Evolutionary conservation across 2,888 invertebrate species (phyloP).

Genomic region (Phrixothrix hirtus): DNA sequence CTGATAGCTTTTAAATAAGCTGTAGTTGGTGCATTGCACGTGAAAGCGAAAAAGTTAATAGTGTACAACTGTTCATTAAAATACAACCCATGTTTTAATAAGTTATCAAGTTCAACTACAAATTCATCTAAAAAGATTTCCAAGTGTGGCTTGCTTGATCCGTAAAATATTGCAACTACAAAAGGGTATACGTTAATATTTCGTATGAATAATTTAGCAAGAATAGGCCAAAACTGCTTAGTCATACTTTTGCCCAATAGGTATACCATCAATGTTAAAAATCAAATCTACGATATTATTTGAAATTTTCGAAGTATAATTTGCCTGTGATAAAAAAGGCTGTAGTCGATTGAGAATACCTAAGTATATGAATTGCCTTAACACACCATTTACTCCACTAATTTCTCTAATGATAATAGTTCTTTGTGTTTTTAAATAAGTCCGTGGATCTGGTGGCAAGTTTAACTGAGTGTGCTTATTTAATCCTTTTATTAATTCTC

Average conservation of each 20-base stretch:
- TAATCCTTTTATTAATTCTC: background rate
- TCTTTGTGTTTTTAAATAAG: background rate
- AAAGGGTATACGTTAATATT: too few species aligned
- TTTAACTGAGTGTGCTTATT: background rate
- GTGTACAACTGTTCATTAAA: background rate
- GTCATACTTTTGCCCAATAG: too few species aligned
- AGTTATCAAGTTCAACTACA: background rate
- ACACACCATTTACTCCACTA: background rate
- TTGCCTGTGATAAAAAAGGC: too few species aligned
- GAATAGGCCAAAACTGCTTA: too few species aligned
- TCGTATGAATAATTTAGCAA: too few species aligned
- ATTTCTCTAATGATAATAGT: background rate
- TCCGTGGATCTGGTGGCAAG: conserved; percentile 1
- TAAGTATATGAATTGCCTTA: background rate
- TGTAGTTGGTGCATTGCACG: conserved; percentile 1
- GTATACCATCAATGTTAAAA: too few species aligned
- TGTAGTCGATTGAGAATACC: background rate
- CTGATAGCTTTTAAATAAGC: conserved; percentile 1
- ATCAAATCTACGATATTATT: too few species aligned
- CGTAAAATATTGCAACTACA: too few species aligned
- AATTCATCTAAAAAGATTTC: too few species aligned
- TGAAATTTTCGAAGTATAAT: too few species aligned
- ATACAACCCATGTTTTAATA: background rate
- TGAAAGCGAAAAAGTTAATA: background rate
- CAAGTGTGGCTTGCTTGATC: too few species aligned